Evolutionary conservation across 2,113 vertebrate species (phyloP), one percentile per base, ranked within the genome.

Genomic region (Harpagus bidentatus): DNA sequence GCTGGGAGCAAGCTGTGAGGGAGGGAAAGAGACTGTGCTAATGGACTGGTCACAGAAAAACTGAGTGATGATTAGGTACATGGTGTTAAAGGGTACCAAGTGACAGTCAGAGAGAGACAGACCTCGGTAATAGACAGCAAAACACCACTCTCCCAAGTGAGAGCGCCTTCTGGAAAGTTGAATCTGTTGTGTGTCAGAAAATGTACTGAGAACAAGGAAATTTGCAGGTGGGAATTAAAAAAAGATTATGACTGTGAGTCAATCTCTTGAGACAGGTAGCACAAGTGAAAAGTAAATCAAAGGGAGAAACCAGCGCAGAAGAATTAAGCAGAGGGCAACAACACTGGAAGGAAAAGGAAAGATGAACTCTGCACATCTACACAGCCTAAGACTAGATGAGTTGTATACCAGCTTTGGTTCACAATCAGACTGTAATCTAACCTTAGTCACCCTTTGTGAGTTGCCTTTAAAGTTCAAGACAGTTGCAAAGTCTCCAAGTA

Each of bases 211-310:
- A 87, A 71, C 29, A 58, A 45, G 43, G 43, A 93, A 79, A 65
- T 55, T 19, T 59, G 23, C 74, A 88, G 70, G 82, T 56, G 58
- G 79, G 78, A 90, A 56, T 79, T 93, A 82, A 76, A 71, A 59
- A 59, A 43, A 56, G 23, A 45, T 74, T 36, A 36, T 9, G 16
- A 3, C 25, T 26, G 32, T 62, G 74, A 92, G 48, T 93, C 69
- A 91, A 2, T 38, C 70, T 59, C 78, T 50, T 50, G 9, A 87
- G 45, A 31, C 16, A 76, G 26, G 43, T 43, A 78, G 45, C 55
- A 63, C 28, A 74, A 82, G 36, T 10, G 32, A 89, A 70, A 93
- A 93, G 69, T 73, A 61, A 91, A 85, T 53, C 31, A 21, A 53
- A 88, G 34, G 12, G 21, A n/a, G 16, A 82, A 72, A 56, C 10